phyloP scores from a whole-genome alignment of 2,888 invertebrate species.

The Physocephala rufipes region DNA sequence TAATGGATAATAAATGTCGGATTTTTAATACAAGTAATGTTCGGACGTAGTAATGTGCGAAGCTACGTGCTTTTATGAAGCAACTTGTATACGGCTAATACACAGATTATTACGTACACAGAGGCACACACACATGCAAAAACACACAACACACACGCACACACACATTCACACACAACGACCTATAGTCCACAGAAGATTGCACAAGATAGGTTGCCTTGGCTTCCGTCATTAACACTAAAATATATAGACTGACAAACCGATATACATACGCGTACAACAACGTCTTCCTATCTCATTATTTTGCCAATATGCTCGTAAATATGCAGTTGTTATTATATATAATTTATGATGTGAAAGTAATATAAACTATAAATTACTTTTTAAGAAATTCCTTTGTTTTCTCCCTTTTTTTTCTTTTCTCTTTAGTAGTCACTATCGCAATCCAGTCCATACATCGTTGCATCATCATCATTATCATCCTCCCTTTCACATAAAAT shows the following conservation, averaged over 20 bases:
- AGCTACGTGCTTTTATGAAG: background rate
- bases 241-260: too few species aligned
- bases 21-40: constrained; percentile 1
- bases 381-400: background rate
- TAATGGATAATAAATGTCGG: constrained; percentile 33
- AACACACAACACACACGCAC: background rate
- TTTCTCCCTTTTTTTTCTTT: background rate
- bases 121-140: background rate
- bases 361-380: too few species aligned
- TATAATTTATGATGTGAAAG: too few species aligned
- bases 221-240: too few species aligned
- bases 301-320: too few species aligned
- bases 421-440: background rate
- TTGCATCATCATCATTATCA: constrained; percentile 5
- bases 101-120: background rate
- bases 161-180: background rate
- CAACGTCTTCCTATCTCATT: too few species aligned
- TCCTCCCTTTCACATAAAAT: background rate
- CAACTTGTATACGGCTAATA: background rate
- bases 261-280: too few species aligned
- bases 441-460: background rate
- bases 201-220: too few species aligned
- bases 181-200: too few species aligned
- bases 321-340: too few species aligned
- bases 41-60: background rate